These are phyloP conservation scores for Tipula vernalis DNA, from an alignment of 2,888 invertebrate species.

Conservation along the genomic window DNA sequence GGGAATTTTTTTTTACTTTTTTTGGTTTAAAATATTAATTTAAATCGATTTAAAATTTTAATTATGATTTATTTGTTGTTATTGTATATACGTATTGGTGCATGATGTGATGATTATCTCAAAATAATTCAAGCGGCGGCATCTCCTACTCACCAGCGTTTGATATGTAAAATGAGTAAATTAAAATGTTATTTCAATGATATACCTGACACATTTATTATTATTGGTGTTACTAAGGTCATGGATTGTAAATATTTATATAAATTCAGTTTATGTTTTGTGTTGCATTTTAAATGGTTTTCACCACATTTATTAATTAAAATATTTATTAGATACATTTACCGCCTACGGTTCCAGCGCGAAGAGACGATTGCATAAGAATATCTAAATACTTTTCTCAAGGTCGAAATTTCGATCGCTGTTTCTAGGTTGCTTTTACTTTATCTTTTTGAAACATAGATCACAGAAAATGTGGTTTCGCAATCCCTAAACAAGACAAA, in stretches of 20 bases:
- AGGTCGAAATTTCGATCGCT: too few species aligned
- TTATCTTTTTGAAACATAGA: too few species aligned
- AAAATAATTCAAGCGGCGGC: not conserved
- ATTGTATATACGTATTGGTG: too few species aligned
- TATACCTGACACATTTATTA: not conserved
- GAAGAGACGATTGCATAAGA: too few species aligned
- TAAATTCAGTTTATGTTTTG: not conserved
- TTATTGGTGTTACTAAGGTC: not conserved
- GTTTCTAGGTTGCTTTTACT: too few species aligned
- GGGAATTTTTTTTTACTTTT: not conserved
- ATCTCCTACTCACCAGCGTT: not conserved
- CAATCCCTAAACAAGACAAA: too few species aligned
- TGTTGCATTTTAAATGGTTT: not conserved
- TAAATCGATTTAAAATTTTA: not conserved
- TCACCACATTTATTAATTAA: not conserved
- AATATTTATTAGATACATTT: not conserved
- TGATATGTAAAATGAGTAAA: not conserved
- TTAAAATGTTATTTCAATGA: not conserved
- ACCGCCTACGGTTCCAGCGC: not conserved
- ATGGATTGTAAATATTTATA: not conserved
- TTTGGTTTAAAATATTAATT: not conserved
- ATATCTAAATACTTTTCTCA: too few species aligned
- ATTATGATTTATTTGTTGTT: not conserved
- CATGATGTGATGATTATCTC: not conserved
- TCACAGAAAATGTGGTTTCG: too few species aligned